Percentiles rank a stretch among this genome's conserved stretches.
Evolutionary conservation across 2,888 invertebrate species (phyloP).

Genomic region (Drosophila borborema): DNA sequence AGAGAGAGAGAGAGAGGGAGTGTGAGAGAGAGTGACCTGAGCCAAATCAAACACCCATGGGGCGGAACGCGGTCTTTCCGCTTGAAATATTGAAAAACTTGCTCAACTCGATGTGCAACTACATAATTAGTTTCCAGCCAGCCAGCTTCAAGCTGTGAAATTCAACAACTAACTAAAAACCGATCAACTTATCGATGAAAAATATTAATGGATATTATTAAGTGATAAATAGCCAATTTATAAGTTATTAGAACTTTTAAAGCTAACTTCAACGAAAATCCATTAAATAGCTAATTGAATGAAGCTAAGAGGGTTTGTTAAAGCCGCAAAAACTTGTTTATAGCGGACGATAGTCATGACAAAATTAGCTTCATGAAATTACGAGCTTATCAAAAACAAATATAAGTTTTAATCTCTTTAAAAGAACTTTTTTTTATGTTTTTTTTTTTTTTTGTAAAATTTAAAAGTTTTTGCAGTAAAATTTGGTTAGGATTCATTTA

Average conservation of each 20-base stretch:
- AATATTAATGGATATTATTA: neutral
- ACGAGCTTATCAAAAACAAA: neutral
- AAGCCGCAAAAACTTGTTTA: neutral
- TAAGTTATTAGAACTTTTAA: neutral
- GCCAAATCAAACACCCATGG: slow-evolving; percentile 14
- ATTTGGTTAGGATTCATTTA: too few relatives aligned
- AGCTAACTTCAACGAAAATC: neutral
- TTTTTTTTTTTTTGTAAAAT: too few relatives aligned
- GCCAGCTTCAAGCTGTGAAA: slow-evolving; percentile 18
- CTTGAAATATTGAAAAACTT: slow-evolving; percentile 66
- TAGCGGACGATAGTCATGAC: neutral
- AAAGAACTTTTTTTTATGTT: neutral
- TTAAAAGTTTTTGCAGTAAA: neutral
- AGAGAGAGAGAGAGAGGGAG: neutral
- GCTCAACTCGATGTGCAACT: slow-evolving; percentile 40
- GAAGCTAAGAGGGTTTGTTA: neutral
- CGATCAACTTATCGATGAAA: slow-evolving; percentile 22
- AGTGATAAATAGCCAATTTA: neutral
- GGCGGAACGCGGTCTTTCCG: slow-evolving; percentile 3
- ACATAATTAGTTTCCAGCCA: slow-evolving; percentile 54
- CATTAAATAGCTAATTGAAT: neutral
- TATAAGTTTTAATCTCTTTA: neutral
- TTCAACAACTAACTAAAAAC: slow-evolving; percentile 32
- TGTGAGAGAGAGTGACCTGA: neutral
- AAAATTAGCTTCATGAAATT: too few relatives aligned